Evolutionary conservation across 2,888 invertebrate species (phyloP), one percentile per base, ranked within the genome.

Genomic region (Kuschelorhynchus macadamiae): DNA sequence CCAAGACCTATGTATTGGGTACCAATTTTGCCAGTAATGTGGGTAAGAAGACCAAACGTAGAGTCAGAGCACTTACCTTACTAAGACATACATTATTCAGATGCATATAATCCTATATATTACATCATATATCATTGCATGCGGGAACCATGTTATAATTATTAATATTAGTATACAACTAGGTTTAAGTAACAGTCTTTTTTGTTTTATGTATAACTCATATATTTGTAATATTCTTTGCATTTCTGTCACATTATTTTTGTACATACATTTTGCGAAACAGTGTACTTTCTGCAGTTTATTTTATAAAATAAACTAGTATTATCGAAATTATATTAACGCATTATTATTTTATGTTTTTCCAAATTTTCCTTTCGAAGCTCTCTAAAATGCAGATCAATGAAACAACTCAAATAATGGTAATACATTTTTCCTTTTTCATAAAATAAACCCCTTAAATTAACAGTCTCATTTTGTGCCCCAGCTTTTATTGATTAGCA

Each of bases 1-100:
- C 1, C 60, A 7, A 60, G 70, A 20, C 69, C 70, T 55, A 65
- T 56, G 12, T 71, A 71, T 57, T 62, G 69, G 68, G 71, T 71
- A 39, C 71, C 71, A 0, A 60, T 71, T 8, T 69, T 71, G 66
- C 71, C 71, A 36, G 65, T 71, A 52, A 53, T 62, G 67, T 70
- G 65, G 70, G 70, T 70, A 66, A 70, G 66, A 62, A 55, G 66
- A 36, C 70, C 65, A 50, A 47, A 65, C 44, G 52, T 63, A 57
- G 63, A 63, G 49, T 53, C 68, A 33, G 57, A 56, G 50, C 65
- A 57, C 65, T 18, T 50, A 18, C 14, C 65, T 1, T 42, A 50
- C 30, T 62, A 55, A 56, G 42, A 17, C 18, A 36, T 39, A 33
- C n/a, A 36, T 33, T 44, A 20, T 20, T 11, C 21, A 9, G 14